Conservation (phyloP, 2,113 vertebrate species). For the Oxyruncus cristatus region DNA sequence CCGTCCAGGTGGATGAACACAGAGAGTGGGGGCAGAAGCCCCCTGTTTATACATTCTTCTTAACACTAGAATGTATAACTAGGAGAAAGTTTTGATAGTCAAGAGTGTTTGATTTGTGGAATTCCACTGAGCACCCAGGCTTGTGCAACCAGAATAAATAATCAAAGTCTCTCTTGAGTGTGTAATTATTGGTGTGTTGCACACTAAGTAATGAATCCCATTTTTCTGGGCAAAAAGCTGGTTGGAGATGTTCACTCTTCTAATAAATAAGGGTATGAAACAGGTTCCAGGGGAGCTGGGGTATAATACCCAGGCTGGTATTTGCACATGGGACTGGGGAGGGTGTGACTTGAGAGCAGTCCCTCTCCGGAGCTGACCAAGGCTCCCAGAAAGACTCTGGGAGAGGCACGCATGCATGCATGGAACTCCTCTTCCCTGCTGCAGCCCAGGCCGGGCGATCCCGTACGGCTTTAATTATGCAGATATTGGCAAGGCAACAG, state of each 20-base stretch:
- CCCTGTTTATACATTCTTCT: not conserved
- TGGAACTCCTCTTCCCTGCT: not conserved
- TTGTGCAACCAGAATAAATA: not conserved
- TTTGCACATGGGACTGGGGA: rapidly evolving
- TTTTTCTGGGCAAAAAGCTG: not conserved
- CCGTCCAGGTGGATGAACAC: too few species aligned
- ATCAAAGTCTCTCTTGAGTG: not conserved
- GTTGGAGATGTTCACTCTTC: not conserved
- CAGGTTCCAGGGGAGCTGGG: not conserved
- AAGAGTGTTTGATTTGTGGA: not conserved
- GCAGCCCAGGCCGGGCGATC: too few species aligned
- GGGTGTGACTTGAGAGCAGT: not conserved
- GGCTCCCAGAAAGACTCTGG: not conserved
- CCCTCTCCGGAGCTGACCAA: rapidly evolving
- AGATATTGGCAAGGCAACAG: not conserved
- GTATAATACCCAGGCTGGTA: too few species aligned
- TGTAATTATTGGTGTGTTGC: not conserved
- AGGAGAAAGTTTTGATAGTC: not conserved
- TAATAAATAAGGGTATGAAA: not conserved
- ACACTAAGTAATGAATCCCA: rapidly evolving
- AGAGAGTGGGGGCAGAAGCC: not conserved
- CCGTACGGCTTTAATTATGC: rapidly evolving
- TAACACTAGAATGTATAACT: too few species aligned
- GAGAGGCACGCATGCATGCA: rapidly evolving
- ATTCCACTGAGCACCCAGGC: not conserved